Evolutionary conservation across 2,797 vertebrate species (phyloP), one percentile per base, ranked within the genome.

Genomic region (Gymnopithys bicolor): DNA sequence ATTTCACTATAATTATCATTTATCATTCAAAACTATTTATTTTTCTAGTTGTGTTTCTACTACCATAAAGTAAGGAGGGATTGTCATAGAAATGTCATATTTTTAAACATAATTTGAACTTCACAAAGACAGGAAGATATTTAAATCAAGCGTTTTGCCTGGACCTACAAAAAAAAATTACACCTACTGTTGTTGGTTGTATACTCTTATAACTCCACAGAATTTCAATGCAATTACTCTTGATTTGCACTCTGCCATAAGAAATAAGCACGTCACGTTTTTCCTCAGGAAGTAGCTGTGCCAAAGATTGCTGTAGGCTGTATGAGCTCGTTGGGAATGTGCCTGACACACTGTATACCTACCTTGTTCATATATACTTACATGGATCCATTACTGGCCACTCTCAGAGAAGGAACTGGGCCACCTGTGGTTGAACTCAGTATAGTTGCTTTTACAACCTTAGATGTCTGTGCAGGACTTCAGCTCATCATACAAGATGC

Each of bases 171-270:
- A 45, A 30, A 84, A 84, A 63, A 39, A 41, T 17, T 27, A 2
- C 11, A 70, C 10, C 25, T 87, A 4, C 18, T 19, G 8, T 37
- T 91, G 41, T 75, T 80, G 64, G 11, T 68, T 73, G 4, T 7
- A 2, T 66, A 71, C 18, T 12, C 39, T 73, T 90, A 13, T 45
- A 87, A 68, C 19, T 73, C 41, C 52, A 60, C 77, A 90, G 87
- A 84, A 95, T 87, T 94, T 96, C 74, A 94, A 52, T 93, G 77
- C 58, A 86, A 88, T 95, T 94, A 79, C 69, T 88, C 80, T 78
- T 66, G 62, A 80, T 85, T 92, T 93, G 49, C 85, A 91, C 69
- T 76, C 51, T 78, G 13, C 35, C 74, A 21, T 55, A 66, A 91
- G 90, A 93, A 81, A 51, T 66, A 80, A 86, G 48, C 21, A 48